Conservation (phyloP, 2,888 invertebrate species). For the Drosophila crucigera region DNA sequence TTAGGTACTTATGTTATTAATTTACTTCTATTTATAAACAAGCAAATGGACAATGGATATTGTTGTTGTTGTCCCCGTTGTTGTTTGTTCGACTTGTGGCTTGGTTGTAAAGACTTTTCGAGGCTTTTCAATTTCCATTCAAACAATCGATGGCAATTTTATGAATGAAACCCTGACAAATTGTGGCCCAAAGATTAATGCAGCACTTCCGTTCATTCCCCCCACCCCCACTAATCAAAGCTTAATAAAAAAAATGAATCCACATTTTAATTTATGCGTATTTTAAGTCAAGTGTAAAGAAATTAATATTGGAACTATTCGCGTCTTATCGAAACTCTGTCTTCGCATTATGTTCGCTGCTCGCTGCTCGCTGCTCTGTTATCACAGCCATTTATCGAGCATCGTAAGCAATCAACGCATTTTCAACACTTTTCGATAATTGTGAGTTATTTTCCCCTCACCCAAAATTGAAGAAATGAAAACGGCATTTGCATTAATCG, state of each 20-base stretch:
- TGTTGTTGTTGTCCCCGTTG: conserved; percentile 27
- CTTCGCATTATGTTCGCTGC: conserved; percentile 34
- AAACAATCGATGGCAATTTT: conserved; percentile 55
- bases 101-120: conserved; percentile 20
- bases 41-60: conserved; percentile 72
- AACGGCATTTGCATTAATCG: conserved; percentile 75
- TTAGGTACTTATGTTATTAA: conserved; percentile 84
- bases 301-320: conserved; percentile 69
- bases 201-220: conserved; percentile 61
- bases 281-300: conserved; percentile 64
- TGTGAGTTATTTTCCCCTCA: conserved; percentile 67
- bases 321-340: conserved; percentile 46
- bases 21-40: conserved; percentile 81
- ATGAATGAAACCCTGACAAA: conserved; percentile 73
- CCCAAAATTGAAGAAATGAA: neutral
- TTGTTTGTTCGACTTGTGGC: conserved; percentile 8
- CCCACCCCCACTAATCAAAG: accelerated
- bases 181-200: conserved; percentile 70
- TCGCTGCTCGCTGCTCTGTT: conserved; percentile 10
- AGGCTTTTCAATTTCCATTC: conserved; percentile 71
- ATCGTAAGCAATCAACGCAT: conserved; percentile 61
- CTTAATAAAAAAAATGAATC: neutral
- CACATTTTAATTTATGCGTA: conserved; percentile 44
- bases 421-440: conserved; percentile 77
- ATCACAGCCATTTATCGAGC: conserved; percentile 51